Evolutionary conservation across 2,797 vertebrate genomes (phyloP), one percentile per base, ranked within the genome.

Genomic region (Girardinus metallicus): DNA sequence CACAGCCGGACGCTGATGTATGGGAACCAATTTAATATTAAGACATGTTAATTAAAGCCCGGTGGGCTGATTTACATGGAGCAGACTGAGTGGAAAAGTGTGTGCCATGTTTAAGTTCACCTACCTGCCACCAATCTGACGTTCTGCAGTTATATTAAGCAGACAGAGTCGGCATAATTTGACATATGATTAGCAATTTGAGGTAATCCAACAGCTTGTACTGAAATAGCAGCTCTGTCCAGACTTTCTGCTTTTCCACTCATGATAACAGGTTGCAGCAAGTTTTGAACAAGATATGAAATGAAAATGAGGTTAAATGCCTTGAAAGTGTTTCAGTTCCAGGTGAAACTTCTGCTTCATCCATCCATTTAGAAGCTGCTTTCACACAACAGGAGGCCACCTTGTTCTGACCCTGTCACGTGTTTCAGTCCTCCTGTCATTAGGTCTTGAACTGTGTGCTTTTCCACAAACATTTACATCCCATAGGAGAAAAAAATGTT

Each of bases 1-100:
- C 64, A 78, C 60, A 78, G 49, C 75, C 68, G 66, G 0, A 60
- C 4, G 41, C 44, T 26, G 64, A 78, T 60, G 9, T 57, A 51
- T 21, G 0, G 51, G 49, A 80, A 70, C 39, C 80, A 21, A 44
- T 80, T 49, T 77, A 57, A 79, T 76, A 74, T 57, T 34, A 26
- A 62, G 43, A 72, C n/a, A 47, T 79, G 75, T 15, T 60, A 46
- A 78, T 68, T 29, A 80, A 74, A 34, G 77, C 16, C 12, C 7
- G 11, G 16, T 51, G 62, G 21, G 3, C 71, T 77, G 39, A 26
- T 43, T 39, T 39, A 36, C 6, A 23, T 26, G 23, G 29, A 55
- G 39, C 49, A 39, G 34, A 39, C 49, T 53, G 23, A 55, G 49
- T 74, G 39, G 36, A 36, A 49, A 51, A 18, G 55, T 62, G 39